Conservation (phyloP, 2,797 vertebrate genomes). For the Pseudochromis fuscus region DNA sequence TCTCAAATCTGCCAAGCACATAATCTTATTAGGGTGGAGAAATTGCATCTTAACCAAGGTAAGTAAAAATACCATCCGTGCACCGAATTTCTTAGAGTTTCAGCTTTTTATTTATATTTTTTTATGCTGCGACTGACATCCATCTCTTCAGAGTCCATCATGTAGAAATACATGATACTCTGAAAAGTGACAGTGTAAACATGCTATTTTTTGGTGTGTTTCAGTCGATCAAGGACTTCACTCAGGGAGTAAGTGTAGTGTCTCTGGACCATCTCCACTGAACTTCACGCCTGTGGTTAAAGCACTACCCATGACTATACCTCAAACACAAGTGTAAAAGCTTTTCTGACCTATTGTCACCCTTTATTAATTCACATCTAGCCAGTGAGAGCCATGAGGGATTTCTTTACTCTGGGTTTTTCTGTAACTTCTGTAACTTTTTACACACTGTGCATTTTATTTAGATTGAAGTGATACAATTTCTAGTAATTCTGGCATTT, state of each 20-base stretch:
- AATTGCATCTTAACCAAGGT: slow-evolving; percentile 40
- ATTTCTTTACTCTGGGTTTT: not conserved
- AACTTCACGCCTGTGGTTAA: slow-evolving; percentile 14
- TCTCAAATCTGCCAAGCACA: slow-evolving; percentile 37
- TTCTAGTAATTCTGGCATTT: slow-evolving; percentile 3
- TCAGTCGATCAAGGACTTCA: slow-evolving; percentile 28
- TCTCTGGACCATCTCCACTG: not conserved
- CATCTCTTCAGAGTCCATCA: slow-evolving; percentile 39
- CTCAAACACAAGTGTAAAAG: slow-evolving; percentile 38
- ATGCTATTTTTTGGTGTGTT: slow-evolving; percentile 45
- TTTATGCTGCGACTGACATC: slow-evolving; percentile 28
- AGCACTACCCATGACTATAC: not conserved
- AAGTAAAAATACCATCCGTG: slow-evolving; percentile 41
- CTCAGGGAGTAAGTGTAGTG: slow-evolving; percentile 1
- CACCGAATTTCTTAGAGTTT: slow-evolving; percentile 17
- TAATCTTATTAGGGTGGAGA: slow-evolving; percentile 45
- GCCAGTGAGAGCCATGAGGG: not conserved
- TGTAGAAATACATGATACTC: slow-evolving; percentile 26
- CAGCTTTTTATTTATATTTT: too few species aligned
- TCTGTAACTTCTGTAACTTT: slow-evolving; percentile 24
- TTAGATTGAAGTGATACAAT: not conserved
- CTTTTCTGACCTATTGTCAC: slow-evolving; percentile 30
- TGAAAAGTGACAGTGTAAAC: slow-evolving; percentile 32
- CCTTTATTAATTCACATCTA: not conserved
- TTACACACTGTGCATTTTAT: not conserved